phyloP scores from a whole-genome alignment of 1,140 invertebrate genomes.

The Lepidotrigona ventralis region DNA sequence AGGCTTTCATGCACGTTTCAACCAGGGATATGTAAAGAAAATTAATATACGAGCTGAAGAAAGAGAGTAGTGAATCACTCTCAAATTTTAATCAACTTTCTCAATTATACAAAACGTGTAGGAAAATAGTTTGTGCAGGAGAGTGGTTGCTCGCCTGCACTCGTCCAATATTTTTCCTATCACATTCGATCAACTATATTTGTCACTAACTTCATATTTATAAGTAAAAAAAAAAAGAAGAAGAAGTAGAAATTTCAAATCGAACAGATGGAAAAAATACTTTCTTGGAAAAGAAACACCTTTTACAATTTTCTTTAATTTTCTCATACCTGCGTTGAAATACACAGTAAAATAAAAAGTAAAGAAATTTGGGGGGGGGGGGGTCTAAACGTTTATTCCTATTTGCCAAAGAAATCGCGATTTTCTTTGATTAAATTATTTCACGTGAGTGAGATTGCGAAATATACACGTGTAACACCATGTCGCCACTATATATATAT shows the following conservation, averaged over 20 bases:
- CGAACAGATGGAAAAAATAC: neutral
- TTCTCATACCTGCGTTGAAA: neutral
- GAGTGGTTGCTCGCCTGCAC: neutral
- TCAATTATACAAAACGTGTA: neutral
- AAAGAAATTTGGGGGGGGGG: neutral
- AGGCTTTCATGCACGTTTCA: neutral
- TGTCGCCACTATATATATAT: neutral
- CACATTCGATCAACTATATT: neutral
- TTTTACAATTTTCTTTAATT: neutral
- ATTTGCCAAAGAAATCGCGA: neutral
- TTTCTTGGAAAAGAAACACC: neutral
- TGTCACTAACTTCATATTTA: neutral
- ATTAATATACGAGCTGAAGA: neutral
- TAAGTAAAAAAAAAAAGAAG: neutral
- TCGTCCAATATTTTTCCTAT: neutral
- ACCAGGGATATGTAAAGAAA: neutral
- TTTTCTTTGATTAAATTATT: constrained; percentile 1
- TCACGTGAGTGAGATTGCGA: neutral
- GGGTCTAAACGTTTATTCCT: neutral
- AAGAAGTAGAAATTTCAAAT: neutral
- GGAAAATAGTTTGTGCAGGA: neutral
- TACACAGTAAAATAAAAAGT: neutral
- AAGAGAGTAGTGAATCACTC: neutral
- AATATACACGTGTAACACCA: neutral
- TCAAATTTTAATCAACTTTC: too few species aligned